A percentile compares a stretch with the other conserved stretches of the same genome.
Evolutionary conservation across 2,113 vertebrate genomes (phyloP).

Genomic region (Syngnathoides biaculeatus): DNA sequence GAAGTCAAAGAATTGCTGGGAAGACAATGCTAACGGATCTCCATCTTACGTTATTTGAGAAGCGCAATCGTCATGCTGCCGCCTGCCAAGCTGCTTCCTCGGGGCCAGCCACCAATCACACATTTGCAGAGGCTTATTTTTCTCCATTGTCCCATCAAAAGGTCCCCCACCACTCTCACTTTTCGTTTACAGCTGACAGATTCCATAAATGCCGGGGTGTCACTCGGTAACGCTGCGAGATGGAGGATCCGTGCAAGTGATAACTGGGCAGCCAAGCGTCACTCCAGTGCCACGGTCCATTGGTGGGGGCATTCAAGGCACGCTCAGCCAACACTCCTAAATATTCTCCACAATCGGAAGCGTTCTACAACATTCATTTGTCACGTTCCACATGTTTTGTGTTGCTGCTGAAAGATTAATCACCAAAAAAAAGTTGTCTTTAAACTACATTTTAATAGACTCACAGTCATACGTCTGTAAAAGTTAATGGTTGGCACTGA

Average conservation of each 20-base stretch:
- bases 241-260: slow-evolving; percentile 45
- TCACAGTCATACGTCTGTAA: too few relatives aligned
- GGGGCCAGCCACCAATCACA: slow-evolving; percentile 45
- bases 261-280: slow-evolving; percentile 61
- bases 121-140: slow-evolving; percentile 43
- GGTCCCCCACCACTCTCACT: slow-evolving; percentile 22
- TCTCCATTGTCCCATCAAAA: slow-evolving; percentile 48
- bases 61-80: slow-evolving; percentile 55
- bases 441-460: too few relatives aligned
- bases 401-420: neutral
- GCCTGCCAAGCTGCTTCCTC: slow-evolving; percentile 32
- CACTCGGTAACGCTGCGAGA: slow-evolving; percentile 45
- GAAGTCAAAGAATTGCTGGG: slow-evolving; percentile 64
- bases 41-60: slow-evolving; percentile 59
- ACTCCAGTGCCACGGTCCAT: slow-evolving; percentile 37
- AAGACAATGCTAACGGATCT: slow-evolving; percentile 66
- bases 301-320: slow-evolving; percentile 51
- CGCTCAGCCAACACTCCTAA: slow-evolving; percentile 42
- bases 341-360: slow-evolving; percentile 42
- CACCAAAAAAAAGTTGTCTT: too few relatives aligned
- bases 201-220: slow-evolving; percentile 50
- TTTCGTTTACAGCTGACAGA: slow-evolving; percentile 41
- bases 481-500: too few relatives aligned
- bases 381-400: slow-evolving; percentile 43
- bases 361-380: slow-evolving; percentile 45